These are phyloP conservation scores for Amia ocellicauda DNA, from an alignment of 2,113 vertebrate species.

Conservation along the genomic window DNA sequence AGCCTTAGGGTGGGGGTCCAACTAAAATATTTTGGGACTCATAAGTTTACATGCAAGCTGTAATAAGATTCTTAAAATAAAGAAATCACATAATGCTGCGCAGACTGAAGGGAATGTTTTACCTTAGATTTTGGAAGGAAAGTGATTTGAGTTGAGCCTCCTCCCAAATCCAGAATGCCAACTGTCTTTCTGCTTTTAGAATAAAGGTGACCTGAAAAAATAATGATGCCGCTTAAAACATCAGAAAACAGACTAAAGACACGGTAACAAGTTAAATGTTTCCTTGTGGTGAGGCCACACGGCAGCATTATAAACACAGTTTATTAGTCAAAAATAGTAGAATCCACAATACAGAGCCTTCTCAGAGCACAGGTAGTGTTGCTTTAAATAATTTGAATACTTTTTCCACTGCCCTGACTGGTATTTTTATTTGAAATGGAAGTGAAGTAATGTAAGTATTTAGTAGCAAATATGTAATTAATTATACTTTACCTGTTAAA, in stretches of 20 bases:
- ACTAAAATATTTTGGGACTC: too few species aligned
- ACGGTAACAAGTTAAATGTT: neutral
- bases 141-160: slow-evolving; percentile 95
- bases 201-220: slow-evolving; percentile 82
- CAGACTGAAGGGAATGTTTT: too few species aligned
- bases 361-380: neutral
- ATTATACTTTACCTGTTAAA: slow-evolving; percentile 84
- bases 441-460: neutral
- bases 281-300: neutral
- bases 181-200: slow-evolving; percentile 75
- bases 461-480: slow-evolving; percentile 4
- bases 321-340: neutral
- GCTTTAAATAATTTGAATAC: slow-evolving; percentile 11
- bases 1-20: too few species aligned
- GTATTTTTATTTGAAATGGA: neutral
- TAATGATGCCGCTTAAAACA: slow-evolving; percentile 14
- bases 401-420: neutral
- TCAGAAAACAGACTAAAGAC: slow-evolving; percentile 8
- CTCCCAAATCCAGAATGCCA: slow-evolving; percentile 91
- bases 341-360: neutral
- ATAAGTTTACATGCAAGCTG: neutral
- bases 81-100: too few species aligned
- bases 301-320: neutral
- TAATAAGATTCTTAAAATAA: neutral
- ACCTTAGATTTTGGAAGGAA: slow-evolving; percentile 91